Percentiles rank a stretch among this genome's conserved stretches.
Conservation (phyloP, 2,888 invertebrate species). For the Cepaea hortensis region DNA sequence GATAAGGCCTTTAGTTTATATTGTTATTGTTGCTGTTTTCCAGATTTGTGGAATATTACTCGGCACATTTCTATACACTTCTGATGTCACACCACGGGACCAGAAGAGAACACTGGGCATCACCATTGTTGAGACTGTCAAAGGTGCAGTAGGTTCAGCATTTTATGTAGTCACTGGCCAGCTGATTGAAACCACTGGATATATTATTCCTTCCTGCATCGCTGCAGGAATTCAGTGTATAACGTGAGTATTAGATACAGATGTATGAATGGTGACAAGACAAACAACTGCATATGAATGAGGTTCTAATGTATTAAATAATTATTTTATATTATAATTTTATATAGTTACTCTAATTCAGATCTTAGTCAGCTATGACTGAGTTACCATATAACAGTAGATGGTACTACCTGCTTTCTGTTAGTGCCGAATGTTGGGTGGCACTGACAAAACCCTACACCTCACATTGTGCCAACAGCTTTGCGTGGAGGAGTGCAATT, state of each 20-base stretch:
- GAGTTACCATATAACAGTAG: too few species aligned
- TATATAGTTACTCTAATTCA: too few species aligned
- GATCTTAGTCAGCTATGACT: too few species aligned
- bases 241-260: slow-evolving; percentile 12
- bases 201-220: slow-evolving; percentile 36
- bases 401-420: too few species aligned
- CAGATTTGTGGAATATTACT: slow-evolving; percentile 42
- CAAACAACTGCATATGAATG: too few species aligned
- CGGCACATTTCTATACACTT: slow-evolving; percentile 50
- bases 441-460: too few species aligned
- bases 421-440: too few species aligned
- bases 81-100: slow-evolving; percentile 50
- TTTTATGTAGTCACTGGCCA: slow-evolving; percentile 48
- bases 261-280: too few species aligned
- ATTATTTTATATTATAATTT: too few species aligned
- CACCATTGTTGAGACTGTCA: slow-evolving; percentile 47
- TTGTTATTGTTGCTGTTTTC: not conserved
- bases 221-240: slow-evolving; percentile 33
- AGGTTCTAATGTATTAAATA: too few species aligned
- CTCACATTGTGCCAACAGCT: too few species aligned
- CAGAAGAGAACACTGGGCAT: slow-evolving; percentile 50
- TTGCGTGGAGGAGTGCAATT: too few species aligned
- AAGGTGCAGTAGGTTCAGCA: slow-evolving; percentile 43
- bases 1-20: not conserved
- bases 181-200: slow-evolving; percentile 52